Conservation (phyloP, 2,888 invertebrate genomes). For the Graphium colonna region DNA sequence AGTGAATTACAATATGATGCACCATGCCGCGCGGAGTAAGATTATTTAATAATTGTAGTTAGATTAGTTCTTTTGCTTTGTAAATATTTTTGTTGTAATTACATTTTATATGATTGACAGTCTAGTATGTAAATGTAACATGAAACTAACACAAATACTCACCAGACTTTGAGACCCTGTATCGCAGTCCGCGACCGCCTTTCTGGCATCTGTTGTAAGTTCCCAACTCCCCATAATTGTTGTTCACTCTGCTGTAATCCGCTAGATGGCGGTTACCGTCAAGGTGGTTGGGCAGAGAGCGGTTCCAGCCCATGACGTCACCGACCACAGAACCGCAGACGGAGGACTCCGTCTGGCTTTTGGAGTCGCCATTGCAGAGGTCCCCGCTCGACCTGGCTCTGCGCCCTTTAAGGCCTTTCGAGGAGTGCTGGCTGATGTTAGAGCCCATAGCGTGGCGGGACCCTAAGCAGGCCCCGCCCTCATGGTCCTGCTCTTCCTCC, state of each 20-base stretch:
- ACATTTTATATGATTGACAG: no score
- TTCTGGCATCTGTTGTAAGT: conserved; percentile 68
- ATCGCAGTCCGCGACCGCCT: conserved; percentile 68
- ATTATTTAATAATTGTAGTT: no score
- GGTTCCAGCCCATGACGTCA: conserved; percentile 75
- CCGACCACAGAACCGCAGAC: conserved; percentile 75
- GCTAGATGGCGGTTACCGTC: conserved; percentile 81
- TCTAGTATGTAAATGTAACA: no score
- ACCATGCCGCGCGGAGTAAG: no score
- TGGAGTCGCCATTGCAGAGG: conserved; percentile 83
- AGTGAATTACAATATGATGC: not conserved
- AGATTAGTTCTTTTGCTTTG: no score
- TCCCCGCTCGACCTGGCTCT: conserved; percentile 87
- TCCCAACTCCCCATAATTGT: conserved; percentile 74
- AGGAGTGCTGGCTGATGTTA: conserved; percentile 88
- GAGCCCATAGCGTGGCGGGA: conserved; percentile 85
- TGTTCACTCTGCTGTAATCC: conserved; percentile 79
- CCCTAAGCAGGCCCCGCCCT: conserved; percentile 72
- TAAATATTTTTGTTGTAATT: no score
- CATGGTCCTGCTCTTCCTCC: conserved; percentile 55
- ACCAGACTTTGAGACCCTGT: conserved; percentile 72
- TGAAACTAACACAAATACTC: conserved; percentile 36
- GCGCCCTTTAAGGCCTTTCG: conserved; percentile 85
- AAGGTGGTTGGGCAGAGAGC: conserved; percentile 85
- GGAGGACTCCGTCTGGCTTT: conserved; percentile 71